These are phyloP conservation scores for Streptopelia turtur DNA, from an alignment of 2,797 vertebrate species.

Conservation along the genomic window DNA sequence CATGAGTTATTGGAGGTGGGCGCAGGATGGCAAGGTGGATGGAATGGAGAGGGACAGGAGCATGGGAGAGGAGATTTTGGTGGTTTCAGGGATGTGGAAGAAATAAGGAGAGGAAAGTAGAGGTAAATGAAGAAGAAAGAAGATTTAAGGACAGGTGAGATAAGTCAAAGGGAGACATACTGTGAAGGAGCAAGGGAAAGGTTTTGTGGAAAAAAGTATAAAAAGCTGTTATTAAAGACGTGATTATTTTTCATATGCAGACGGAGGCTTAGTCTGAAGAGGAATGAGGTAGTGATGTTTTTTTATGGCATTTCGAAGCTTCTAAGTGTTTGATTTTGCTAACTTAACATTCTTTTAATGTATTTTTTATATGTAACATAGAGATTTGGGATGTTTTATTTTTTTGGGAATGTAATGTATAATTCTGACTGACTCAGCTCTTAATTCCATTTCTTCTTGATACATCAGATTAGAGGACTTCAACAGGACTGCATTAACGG, in stretches of 20 bases:
- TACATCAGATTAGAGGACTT: constrained; percentile 1
- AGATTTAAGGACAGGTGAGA: neutral
- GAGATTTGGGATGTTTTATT: neutral
- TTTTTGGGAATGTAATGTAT: neutral
- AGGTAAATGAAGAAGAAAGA: neutral
- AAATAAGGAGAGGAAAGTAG: neutral
- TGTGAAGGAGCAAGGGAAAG: neutral
- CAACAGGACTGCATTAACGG: neutral
- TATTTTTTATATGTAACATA: neutral
- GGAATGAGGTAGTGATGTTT: neutral
- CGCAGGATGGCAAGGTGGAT: neutral
- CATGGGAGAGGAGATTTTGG: neutral
- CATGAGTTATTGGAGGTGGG: neutral
- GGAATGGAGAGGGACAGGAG: too few relatives aligned
- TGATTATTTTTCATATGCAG: neutral
- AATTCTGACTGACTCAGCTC: constrained; percentile 15
- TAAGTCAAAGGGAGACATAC: neutral
- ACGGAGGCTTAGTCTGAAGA: neutral
- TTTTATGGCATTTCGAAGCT: neutral
- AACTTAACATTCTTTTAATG: neutral
- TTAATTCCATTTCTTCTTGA: constrained; percentile 17
- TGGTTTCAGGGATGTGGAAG: neutral
- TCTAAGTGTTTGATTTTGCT: neutral
- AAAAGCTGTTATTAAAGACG: neutral
- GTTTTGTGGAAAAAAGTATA: neutral